A percentile compares a stretch with the other conserved stretches of the same genome.
Conservation (phyloP, 2,113 vertebrate species). For the Montifringilla adamsi region DNA sequence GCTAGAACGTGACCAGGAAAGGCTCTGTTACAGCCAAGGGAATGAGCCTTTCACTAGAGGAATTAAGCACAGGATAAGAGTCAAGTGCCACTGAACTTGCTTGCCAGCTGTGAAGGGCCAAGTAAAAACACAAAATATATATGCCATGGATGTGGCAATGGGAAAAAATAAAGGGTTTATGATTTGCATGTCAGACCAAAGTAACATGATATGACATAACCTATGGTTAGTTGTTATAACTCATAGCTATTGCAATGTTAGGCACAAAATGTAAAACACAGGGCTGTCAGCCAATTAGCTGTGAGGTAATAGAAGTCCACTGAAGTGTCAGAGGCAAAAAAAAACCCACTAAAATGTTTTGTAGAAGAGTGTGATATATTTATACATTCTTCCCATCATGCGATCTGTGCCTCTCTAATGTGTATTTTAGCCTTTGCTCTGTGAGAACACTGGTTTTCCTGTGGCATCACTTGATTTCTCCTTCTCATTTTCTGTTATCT, state of each 20-base stretch:
- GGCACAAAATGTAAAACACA: not conserved
- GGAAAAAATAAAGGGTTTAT: not conserved
- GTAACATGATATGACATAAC: not conserved
- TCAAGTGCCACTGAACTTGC: not conserved
- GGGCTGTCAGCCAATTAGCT: not conserved
- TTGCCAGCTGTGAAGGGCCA: not conserved
- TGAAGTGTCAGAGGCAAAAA: not conserved
- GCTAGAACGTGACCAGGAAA: not conserved
- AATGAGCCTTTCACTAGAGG: not conserved
- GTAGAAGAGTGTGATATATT: not conserved
- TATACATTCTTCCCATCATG: fast-evolving
- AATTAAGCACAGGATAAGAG: not conserved
- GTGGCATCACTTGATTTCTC: not conserved
- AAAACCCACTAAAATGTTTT: not conserved
- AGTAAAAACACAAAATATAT: not conserved
- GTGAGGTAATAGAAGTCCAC: not conserved
- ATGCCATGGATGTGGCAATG: not conserved
- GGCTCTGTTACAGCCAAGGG: not conserved
- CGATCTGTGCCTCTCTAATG: fast-evolving
- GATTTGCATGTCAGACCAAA: not conserved
- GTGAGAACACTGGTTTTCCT: not conserved
- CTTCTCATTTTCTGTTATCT: not conserved
- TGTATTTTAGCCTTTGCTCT: not conserved
- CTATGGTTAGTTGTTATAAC: not conserved
- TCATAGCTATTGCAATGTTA: not conserved